Percentiles rank a stretch among this genome's conserved stretches.
Conservation (phyloP, 2,113 vertebrate species). For the Phalacrocorax aristotelis region DNA sequence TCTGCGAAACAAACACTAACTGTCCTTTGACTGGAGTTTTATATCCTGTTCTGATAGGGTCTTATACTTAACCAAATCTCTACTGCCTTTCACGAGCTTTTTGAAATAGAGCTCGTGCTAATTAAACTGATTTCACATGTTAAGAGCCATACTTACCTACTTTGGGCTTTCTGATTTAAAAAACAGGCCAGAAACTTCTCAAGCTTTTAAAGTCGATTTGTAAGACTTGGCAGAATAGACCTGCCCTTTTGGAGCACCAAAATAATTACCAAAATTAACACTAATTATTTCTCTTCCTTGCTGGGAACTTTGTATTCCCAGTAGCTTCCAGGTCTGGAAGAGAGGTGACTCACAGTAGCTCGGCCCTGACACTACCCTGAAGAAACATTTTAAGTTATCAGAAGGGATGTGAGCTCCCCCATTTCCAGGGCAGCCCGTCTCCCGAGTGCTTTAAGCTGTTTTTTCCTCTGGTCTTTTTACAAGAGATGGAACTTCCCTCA, state of each 20-base stretch:
- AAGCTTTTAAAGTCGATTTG: neutral
- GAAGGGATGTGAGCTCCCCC: neutral
- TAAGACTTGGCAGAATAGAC: neutral
- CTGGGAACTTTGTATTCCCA: neutral
- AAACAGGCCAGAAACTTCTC: neutral
- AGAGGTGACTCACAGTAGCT: neutral
- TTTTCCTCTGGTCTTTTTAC: neutral
- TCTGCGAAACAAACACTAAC: neutral
- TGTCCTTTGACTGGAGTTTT: neutral
- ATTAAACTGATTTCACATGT: neutral
- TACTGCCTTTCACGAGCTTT: neutral
- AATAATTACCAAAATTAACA: neutral
- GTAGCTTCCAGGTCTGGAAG: neutral
- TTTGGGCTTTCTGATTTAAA: neutral
- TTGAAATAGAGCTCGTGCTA: neutral
- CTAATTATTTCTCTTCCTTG: conserved; percentile 5
- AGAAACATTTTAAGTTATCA: neutral
- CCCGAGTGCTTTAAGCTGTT: neutral
- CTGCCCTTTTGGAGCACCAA: neutral
- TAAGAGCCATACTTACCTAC: neutral
- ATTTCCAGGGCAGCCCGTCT: neutral
- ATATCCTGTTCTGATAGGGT: rapidly evolving
- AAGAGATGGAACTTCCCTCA: neutral
- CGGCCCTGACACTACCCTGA: neutral
- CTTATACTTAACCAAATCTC: neutral